These are phyloP conservation scores for Lateolabrax maculatus DNA, from an alignment of 2,797 vertebrate species.

Conservation along the genomic window DNA sequence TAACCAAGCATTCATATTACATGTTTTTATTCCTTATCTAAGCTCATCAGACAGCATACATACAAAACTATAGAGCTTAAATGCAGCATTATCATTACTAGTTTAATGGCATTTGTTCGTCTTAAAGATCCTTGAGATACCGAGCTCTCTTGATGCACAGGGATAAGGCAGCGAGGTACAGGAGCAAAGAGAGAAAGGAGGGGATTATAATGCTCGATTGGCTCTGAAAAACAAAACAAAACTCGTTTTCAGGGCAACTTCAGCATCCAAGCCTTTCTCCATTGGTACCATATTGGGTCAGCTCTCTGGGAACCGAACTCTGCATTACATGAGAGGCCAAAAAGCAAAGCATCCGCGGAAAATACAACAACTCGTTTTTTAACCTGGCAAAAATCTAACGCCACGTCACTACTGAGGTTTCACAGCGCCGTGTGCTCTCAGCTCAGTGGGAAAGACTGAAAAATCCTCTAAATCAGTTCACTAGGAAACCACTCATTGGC, in stretches of 20 bases:
- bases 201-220: slow-evolving; percentile 44
- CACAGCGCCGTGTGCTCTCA: slow-evolving; percentile 60
- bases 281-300: slow-evolving; percentile 74
- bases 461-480: slow-evolving; percentile 36
- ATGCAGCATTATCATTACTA: slow-evolving; percentile 77
- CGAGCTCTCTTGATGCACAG: slow-evolving; percentile 54
- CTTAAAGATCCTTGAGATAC: slow-evolving; percentile 56
- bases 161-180: slow-evolving; percentile 82
- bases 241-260: slow-evolving; percentile 61
- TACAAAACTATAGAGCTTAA: slow-evolving; percentile 79
- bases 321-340: slow-evolving; percentile 51
- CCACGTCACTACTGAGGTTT: slow-evolving; percentile 79
- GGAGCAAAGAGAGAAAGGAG: slow-evolving; percentile 45
- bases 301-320: slow-evolving; percentile 60
- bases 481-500: slow-evolving; percentile 49
- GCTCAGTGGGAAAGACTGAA: slow-evolving; percentile 76
- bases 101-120: slow-evolving; percentile 79
- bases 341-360: slow-evolving; percentile 57
- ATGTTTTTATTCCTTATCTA: slow-evolving; percentile 70
- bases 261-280: slow-evolving; percentile 59
- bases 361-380: slow-evolving; percentile 52
- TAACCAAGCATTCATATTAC: slow-evolving; percentile 84
- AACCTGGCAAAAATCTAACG: slow-evolving; percentile 50
- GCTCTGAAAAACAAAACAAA: slow-evolving; percentile 59
- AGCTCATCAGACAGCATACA: slow-evolving; percentile 74